These are phyloP conservation scores for Tribolium freemani DNA, from an alignment of 2,888 invertebrate species.

Conservation along the genomic window DNA sequence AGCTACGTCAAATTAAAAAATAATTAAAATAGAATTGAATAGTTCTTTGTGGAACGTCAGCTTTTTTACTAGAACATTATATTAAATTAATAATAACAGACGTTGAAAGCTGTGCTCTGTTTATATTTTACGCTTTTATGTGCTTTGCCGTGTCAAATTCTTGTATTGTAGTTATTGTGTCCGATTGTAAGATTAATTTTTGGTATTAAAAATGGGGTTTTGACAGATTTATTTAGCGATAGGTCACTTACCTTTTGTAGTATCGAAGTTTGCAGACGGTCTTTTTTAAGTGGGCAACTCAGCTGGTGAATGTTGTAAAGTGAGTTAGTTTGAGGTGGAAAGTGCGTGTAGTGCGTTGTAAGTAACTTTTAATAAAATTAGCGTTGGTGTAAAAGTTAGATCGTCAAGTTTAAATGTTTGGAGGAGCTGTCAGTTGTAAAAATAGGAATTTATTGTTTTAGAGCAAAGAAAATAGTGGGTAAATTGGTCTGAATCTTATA, in stretches of 20 bases:
- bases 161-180: neutral
- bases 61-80: neutral
- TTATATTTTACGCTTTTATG: constrained; percentile 12
- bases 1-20: too few species aligned
- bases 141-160: neutral
- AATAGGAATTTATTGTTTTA: constrained; percentile 40
- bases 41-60: too few species aligned
- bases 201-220: neutral
- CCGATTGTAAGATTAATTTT: neutral
- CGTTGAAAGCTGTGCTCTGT: constrained; percentile 13
- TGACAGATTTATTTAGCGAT: neutral
- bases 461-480: constrained; percentile 37
- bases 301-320: neutral
- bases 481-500: constrained; percentile 47
- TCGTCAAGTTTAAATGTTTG: constrained; percentile 1
- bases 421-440: constrained; percentile 26
- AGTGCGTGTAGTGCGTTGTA: constrained; percentile 13
- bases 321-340: constrained; percentile 12
- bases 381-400: constrained; percentile 2
- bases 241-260: neutral
- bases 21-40: too few species aligned
- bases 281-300: constrained; percentile 1
- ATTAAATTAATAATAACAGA: neutral
- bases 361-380: constrained; percentile 26
- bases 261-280: neutral